These are phyloP conservation scores for Polyommatus icarus DNA, from an alignment of 2,888 invertebrate genomes.

Conservation along the genomic window DNA sequence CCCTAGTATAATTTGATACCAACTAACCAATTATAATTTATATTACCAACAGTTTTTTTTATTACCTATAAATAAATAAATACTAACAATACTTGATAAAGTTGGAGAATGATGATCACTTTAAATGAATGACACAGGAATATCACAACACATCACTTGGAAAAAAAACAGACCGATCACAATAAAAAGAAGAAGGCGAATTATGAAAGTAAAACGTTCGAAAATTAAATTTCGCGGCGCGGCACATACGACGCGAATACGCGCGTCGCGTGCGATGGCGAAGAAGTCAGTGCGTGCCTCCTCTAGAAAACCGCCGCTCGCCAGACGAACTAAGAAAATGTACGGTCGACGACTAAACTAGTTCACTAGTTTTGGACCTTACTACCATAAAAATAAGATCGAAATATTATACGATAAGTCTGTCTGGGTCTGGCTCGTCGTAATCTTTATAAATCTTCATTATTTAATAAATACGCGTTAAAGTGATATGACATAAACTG, in stretches of 20 bases:
- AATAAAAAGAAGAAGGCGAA: conserved; percentile 31
- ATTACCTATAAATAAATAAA: background rate
- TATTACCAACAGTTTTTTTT: background rate
- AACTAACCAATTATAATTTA: background rate
- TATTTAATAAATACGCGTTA: background rate
- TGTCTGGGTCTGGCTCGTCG: background rate
- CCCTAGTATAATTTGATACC: background rate
- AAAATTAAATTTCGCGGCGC: conserved; percentile 61
- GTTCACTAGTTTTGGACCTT: background rate
- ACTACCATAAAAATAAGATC: background rate
- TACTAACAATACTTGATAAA: background rate
- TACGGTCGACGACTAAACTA: background rate
- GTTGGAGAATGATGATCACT: background rate
- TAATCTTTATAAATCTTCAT: conserved; percentile 17
- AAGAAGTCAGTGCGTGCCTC: conserved; percentile 63
- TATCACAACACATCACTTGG: conserved; percentile 29
- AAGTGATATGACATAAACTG: conserved; percentile 19
- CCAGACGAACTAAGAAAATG: conserved; percentile 1
- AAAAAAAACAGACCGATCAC: conserved; percentile 30
- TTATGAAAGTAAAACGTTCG: conserved; percentile 41
- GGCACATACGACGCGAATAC: conserved; percentile 67
- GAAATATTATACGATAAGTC: background rate
- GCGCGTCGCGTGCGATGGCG: conserved; percentile 70
- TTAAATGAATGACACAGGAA: conserved; percentile 26
- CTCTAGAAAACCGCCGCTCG: conserved; percentile 50